Conservation (phyloP, 2,113 vertebrate species). For the Crocuta crocuta region DNA sequence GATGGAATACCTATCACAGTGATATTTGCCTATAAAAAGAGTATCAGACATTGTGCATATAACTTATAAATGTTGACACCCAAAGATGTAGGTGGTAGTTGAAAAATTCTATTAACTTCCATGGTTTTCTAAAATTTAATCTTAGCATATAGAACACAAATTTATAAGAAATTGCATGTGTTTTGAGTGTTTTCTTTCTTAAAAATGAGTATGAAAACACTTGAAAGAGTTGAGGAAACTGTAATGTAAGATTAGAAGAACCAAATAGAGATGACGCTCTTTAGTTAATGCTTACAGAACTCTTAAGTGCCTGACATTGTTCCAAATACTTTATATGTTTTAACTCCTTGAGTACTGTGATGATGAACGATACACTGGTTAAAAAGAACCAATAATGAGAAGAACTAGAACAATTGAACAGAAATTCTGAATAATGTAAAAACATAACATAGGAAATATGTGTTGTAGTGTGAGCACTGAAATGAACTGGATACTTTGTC, state of each 20-base stretch:
- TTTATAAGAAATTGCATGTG: background rate
- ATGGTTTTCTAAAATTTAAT: background rate
- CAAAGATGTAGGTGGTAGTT: background rate
- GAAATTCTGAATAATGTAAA: background rate
- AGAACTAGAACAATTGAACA: background rate
- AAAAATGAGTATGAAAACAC: background rate
- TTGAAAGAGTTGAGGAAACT: background rate
- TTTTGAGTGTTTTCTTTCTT: slow-evolving; percentile 4
- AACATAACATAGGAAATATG: background rate
- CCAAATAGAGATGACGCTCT: background rate
- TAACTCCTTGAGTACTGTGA: background rate
- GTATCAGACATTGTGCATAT: background rate
- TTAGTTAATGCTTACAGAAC: background rate
- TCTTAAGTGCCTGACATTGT: background rate
- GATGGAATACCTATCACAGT: background rate
- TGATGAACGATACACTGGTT: background rate
- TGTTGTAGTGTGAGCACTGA: background rate
- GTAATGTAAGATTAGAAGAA: slow-evolving; percentile 20
- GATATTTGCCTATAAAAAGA: background rate
- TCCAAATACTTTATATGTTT: background rate
- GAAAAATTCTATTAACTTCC: background rate
- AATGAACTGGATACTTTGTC: background rate
- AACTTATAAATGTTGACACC: background rate
- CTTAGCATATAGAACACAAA: background rate
- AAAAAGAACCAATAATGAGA: background rate